These are phyloP conservation scores for Sphaerolaimus hirsutus DNA, from an alignment of 2,888 invertebrate species.

Conservation along the genomic window DNA sequence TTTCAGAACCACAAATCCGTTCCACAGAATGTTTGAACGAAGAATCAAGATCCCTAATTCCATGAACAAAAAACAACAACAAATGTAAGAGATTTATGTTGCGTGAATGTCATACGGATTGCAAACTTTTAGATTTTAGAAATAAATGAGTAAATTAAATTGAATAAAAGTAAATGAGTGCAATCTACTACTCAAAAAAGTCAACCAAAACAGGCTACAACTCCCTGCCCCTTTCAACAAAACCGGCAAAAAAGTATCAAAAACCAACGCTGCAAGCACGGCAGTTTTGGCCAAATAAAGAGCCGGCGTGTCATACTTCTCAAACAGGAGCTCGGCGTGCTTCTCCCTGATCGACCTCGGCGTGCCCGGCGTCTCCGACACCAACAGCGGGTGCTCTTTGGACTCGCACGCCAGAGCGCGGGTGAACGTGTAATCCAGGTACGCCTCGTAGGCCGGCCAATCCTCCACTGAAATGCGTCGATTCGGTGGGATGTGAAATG, in stretches of 20 bases:
- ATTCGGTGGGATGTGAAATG: neutral
- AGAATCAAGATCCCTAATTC: too few relatives aligned
- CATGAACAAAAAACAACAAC: too few relatives aligned
- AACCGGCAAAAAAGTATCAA: neutral
- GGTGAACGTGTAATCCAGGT: constrained; percentile 70
- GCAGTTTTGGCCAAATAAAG: constrained; percentile 94
- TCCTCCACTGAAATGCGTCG: constrained; percentile 46
- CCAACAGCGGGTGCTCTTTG: constrained; percentile 78
- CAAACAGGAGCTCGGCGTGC: constrained; percentile 84
- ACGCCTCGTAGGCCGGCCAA: constrained; percentile 93
- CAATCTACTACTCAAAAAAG: too few relatives aligned
- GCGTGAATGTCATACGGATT: too few relatives aligned
- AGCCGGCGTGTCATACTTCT: constrained; percentile 91
- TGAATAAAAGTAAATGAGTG: too few relatives aligned
- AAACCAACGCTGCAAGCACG: constrained; percentile 54
- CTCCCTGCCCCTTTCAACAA: too few relatives aligned
- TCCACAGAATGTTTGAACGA: too few relatives aligned
- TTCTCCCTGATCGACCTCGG: constrained; percentile 70
- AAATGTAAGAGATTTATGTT: too few relatives aligned
- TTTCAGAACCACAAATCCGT: too few relatives aligned
- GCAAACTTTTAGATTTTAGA: too few relatives aligned
- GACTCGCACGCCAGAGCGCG: constrained; percentile 68
- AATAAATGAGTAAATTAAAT: too few relatives aligned
- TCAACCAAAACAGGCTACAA: too few relatives aligned
- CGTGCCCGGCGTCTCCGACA: constrained; percentile 84